Base-by-base conservation (phyloP, 1,140 invertebrate genomes). In the Penaeus chinensis region DNA sequence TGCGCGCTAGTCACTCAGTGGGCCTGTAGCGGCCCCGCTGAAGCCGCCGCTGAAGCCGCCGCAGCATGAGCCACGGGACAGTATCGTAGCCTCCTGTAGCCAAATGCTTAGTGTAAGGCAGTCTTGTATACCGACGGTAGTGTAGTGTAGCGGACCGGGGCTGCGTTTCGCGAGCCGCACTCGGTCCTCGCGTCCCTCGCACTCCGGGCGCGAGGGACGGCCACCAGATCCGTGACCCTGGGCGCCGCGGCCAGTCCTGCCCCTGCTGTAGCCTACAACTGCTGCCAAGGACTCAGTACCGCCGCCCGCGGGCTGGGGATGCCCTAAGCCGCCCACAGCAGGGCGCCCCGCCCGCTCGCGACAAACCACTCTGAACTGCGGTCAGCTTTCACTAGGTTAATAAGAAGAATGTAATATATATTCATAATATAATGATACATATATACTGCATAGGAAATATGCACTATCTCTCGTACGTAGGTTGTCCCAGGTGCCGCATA, bases 391-490 rank as follows among this genome's bases (percentile, higher is more conserved):
- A 89, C 88, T 89, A 89, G 84, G 85, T 74, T 85, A 66, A 85
- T 85, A 85, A 85, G 83, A 89, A 89, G 83, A 82, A 82, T 86
- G 84, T 89, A 89, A 82, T 85, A 86, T 89, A 89, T 89, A 86
- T 86, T 89, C 83, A 82, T 89, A 86, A 86, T 85, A 86, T 89
- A 89, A 86, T 89, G 88, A 86, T 89, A 89, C 84, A 85, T 86
- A 85, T 89, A 89, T 89, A 89, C 80, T 86, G 88, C 84, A 89
- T 89, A 89, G 84, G 82, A 86, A 82, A 89, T 86, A 86, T 89
- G 88, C 88, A 89, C 88, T 89, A 89, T 85, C 88, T 89, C 86
- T 82, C 78, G 88, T 89, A 82, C 74, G 84, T 89, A 89, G 88
- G 84, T 80, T 86, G 84, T 86, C 84, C 84, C 84, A 86, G 77